Evolutionary conservation across 2,888 invertebrate genomes (phyloP).

Genomic region (Bimastos eiseni): DNA sequence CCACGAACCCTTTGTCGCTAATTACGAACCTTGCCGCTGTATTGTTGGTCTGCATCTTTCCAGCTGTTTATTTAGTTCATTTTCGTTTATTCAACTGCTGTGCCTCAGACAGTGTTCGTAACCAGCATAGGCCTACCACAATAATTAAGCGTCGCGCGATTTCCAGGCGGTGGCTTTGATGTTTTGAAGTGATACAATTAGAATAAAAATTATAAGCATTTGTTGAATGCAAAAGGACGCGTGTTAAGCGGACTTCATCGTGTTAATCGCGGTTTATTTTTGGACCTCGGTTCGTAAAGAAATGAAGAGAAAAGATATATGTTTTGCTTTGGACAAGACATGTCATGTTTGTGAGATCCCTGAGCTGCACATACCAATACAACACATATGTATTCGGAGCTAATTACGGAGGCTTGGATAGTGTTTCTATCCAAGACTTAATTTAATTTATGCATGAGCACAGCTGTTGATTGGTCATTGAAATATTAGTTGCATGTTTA

Average conservation of each 20-base stretch:
- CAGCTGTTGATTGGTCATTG: not conserved
- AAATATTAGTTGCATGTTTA: not conserved
- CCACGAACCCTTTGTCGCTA: not conserved
- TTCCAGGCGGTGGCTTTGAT: not conserved
- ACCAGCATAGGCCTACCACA: no score
- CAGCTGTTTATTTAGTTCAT: not conserved
- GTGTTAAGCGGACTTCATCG: no score
- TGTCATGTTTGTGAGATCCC: not conserved
- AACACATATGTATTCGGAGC: not conserved
- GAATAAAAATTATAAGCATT: no score
- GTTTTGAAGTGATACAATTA: not conserved
- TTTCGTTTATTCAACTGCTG: not conserved
- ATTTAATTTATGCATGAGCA: not conserved
- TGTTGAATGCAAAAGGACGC: not conserved
- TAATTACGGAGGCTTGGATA: not conserved
- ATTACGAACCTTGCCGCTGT: not conserved
- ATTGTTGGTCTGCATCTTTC: not conserved
- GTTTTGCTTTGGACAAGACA: no score
- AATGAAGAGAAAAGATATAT: no score
- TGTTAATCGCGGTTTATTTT: no score
- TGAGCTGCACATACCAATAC: not conserved
- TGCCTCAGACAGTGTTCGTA: no score
- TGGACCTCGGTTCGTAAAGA: no score
- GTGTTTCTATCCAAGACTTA: not conserved
- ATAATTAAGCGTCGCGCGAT: not conserved